These are phyloP conservation scores for Chloroclysta siterata DNA, from an alignment of 2,888 invertebrate genomes.

Conservation along the genomic window DNA sequence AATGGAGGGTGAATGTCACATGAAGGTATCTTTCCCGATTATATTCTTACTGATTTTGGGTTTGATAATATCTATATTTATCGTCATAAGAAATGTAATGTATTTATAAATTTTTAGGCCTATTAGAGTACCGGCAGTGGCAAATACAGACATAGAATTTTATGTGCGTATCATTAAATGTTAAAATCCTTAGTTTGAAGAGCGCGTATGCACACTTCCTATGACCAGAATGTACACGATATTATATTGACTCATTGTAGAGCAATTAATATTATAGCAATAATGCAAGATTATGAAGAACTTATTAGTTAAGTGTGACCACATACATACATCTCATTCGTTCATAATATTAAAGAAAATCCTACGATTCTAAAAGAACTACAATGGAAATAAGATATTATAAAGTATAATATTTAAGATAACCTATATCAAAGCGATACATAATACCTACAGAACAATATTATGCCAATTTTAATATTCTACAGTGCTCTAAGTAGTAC, in stretches of 20 bases:
- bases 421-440: constrained; percentile 70
- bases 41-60: constrained; percentile 2
- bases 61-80: not conserved
- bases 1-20: constrained; percentile 63
- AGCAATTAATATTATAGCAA: constrained; percentile 53
- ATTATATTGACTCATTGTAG: constrained; percentile 61
- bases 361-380: constrained; percentile 70
- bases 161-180: constrained; percentile 57
- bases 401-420: constrained; percentile 38
- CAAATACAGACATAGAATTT: constrained; percentile 54
- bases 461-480: constrained; percentile 59
- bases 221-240: constrained; percentile 84
- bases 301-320: constrained; percentile 73
- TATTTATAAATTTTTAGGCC: not conserved
- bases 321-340: constrained; percentile 74
- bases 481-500: constrained; percentile 64
- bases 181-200: constrained; percentile 66
- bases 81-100: not conserved
- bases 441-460: constrained; percentile 64
- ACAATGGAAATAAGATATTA: constrained; percentile 65
- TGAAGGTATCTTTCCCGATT: constrained; percentile 9
- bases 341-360: constrained; percentile 67
- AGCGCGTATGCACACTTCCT: constrained; percentile 64
- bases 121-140: constrained; percentile 38
- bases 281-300: constrained; percentile 68